phyloP scores from a whole-genome alignment of 2,888 invertebrate species.

The Anagyrus pseudococci region DNA sequence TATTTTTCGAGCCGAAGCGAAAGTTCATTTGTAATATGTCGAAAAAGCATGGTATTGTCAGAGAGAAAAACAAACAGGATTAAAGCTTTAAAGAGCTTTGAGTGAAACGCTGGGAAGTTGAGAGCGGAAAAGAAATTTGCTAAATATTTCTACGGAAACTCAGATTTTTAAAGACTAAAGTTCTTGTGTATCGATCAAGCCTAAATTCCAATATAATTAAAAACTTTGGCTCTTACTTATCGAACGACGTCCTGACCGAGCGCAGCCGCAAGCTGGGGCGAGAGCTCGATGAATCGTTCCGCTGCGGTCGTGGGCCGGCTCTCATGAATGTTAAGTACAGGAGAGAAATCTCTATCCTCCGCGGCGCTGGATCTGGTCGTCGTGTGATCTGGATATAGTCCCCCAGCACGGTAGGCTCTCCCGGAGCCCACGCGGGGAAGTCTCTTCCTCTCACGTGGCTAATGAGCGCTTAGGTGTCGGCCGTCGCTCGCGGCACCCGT shows the following conservation, averaged over 20 bases:
- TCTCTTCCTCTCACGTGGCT: no score
- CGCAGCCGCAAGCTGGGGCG: constrained; percentile 17
- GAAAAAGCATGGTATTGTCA: no score
- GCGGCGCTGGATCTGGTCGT: not conserved
- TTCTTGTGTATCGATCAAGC: not conserved
- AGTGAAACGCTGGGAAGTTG: no score
- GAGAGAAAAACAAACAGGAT: no score
- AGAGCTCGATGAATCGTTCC: constrained; percentile 32
- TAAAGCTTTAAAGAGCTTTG: no score
- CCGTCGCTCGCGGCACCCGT: constrained; percentile 57
- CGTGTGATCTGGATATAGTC: not conserved
- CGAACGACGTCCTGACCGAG: constrained; percentile 33
- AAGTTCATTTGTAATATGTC: no score
- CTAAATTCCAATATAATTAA: not conserved
- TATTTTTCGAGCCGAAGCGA: no score
- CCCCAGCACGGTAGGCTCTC: not conserved
- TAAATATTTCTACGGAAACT: not conserved
- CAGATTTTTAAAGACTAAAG: not conserved
- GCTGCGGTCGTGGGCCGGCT: constrained; percentile 16
- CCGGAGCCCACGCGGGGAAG: not conserved
- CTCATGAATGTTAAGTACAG: constrained; percentile 38
- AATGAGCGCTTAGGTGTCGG: constrained; percentile 39
- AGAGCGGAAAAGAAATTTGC: not conserved
- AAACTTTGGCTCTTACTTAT: constrained; percentile 36
- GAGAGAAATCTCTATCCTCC: not conserved